These are phyloP conservation scores for Diarsia mendica DNA, from an alignment of 2,888 invertebrate genomes.

Conservation along the genomic window DNA sequence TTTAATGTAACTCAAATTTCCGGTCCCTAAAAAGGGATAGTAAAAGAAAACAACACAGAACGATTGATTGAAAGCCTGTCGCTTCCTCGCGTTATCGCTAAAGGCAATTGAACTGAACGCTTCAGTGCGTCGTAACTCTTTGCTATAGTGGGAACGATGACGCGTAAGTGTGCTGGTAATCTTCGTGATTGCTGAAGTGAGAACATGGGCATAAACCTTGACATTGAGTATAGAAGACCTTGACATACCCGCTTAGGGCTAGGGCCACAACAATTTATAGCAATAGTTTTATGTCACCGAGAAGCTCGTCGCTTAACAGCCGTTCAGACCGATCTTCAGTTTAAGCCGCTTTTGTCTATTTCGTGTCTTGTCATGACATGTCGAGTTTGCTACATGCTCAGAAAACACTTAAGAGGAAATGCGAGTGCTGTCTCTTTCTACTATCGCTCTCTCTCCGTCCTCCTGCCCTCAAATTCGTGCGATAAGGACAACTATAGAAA, in stretches of 20 bases:
- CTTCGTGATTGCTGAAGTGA: conserved; percentile 11
- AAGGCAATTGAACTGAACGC: conserved; percentile 30
- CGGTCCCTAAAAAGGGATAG: background rate
- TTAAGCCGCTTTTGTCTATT: background rate
- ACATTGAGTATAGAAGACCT: background rate
- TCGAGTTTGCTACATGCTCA: background rate
- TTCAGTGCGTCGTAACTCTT: conserved; percentile 30
- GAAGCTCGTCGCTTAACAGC: background rate
- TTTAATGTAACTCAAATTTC: background rate
- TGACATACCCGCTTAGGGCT: background rate
- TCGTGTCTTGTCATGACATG: background rate
- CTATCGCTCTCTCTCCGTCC: too few species aligned
- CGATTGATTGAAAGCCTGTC: conserved; percentile 42
- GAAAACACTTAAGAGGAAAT: background rate
- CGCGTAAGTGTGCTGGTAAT: conserved; percentile 3
- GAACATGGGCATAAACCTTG: background rate
- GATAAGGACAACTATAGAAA: too few species aligned
- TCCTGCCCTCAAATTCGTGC: too few species aligned
- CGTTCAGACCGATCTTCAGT: background rate
- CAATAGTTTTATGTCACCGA: background rate
- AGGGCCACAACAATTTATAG: background rate
- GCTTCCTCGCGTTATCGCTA: conserved; percentile 11
- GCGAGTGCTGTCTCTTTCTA: too few species aligned
- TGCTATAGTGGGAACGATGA: background rate
- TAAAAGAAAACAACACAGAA: background rate